These are phyloP conservation scores for Eupithecia exiguata DNA, from an alignment of 2,888 invertebrate species.

Conservation along the genomic window DNA sequence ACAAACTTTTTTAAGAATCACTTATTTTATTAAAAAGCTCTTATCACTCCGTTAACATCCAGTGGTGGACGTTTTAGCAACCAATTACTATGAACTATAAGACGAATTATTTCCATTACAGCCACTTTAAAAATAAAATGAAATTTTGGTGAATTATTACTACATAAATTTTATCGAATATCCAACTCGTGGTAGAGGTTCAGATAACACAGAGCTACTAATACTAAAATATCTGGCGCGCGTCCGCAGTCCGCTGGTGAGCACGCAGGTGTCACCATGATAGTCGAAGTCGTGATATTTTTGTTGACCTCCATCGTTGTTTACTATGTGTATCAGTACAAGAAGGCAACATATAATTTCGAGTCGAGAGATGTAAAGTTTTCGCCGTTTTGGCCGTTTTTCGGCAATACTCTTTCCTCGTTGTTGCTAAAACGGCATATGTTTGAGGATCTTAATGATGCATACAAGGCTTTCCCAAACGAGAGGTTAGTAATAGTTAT, in stretches of 20 bases:
- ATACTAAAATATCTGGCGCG: background rate
- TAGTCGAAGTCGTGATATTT: background rate
- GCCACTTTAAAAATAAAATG: background rate
- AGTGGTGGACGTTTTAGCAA: background rate
- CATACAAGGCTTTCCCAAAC: slow-evolving; percentile 66
- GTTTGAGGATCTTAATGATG: slow-evolving; percentile 57
- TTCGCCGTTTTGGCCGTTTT: slow-evolving; percentile 63
- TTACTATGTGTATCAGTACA: background rate
- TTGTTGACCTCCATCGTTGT: background rate
- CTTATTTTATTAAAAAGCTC: no score
- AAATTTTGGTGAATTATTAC: background rate
- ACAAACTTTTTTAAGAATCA: background rate
- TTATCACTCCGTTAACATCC: no score
- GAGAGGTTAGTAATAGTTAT: slow-evolving; percentile 59
- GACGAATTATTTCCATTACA: background rate
- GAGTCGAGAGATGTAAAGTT: slow-evolving; percentile 56
- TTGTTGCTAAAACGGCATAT: slow-evolving; percentile 57
- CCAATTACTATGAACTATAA: background rate
- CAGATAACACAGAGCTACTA: background rate
- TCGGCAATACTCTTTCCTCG: slow-evolving; percentile 61
- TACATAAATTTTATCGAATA: no score
- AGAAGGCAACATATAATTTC: background rate
- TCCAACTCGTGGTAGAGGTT: slow-evolving; percentile 5
- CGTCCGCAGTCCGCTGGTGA: background rate
- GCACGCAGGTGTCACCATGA: background rate